phyloP scores from a whole-genome alignment of 2,888 invertebrate genomes.

The Volucella inflata region DNA sequence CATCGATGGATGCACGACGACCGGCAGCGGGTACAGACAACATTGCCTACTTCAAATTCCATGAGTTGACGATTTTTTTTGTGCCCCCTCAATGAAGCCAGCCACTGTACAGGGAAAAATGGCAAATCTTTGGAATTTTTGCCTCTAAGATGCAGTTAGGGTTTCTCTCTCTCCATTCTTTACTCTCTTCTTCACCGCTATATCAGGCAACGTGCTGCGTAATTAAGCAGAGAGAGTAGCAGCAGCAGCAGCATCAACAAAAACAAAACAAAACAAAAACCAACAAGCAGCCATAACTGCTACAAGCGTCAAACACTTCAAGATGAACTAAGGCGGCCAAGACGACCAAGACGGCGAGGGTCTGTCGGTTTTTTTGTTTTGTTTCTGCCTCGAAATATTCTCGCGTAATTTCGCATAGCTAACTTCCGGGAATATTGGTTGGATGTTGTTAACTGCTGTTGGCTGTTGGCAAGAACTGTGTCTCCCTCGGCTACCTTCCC shows the following conservation, averaged over 20 bases:
- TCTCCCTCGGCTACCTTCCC: constrained; percentile 2
- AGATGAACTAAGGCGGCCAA: background rate
- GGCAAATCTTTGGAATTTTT: constrained; percentile 72
- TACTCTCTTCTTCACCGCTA: background rate
- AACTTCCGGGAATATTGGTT: constrained; percentile 73
- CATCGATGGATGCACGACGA: constrained; percentile 69
- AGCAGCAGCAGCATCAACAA: no score
- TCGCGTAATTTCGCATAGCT: constrained; percentile 75
- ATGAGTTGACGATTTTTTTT: constrained; percentile 68
- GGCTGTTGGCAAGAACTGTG: background rate
- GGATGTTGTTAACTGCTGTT: constrained; percentile 12
- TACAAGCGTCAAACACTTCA: constrained; percentile 66
- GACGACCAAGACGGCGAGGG: background rate
- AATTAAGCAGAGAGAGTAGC: constrained; percentile 57
- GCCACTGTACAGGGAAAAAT: constrained; percentile 61
- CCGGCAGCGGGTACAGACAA: constrained; percentile 29
- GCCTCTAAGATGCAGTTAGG: constrained; percentile 70
- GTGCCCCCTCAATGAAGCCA: background rate
- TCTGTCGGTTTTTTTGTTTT: constrained; percentile 45
- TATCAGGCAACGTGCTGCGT: constrained; percentile 62
- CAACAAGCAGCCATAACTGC: constrained; percentile 67
- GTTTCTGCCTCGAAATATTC: constrained; percentile 67
- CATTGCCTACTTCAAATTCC: constrained; percentile 75
- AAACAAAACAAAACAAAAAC: constrained; percentile 22
- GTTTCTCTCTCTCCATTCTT: constrained; percentile 36